Base-by-base conservation (phyloP, 1,140 invertebrate genomes). In the Heliconius himera region DNA sequence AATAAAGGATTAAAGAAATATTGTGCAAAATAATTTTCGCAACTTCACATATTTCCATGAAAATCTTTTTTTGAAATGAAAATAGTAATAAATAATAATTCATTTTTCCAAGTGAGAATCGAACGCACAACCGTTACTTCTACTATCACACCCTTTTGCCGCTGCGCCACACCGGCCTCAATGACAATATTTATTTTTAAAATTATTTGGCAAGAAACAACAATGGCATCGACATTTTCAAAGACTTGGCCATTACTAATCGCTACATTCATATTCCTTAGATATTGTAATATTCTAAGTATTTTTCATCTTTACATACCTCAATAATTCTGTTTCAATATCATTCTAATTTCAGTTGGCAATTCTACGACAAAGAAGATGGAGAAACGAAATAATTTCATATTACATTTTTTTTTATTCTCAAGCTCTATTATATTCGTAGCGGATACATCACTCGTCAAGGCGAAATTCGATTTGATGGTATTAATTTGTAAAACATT, bases 381-480 rank as follows among this genome's bases (percentile, higher is more conserved):
- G 74, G 13, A 76, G 60, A 76, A 76, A 76, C n/a, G 56, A 18
- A 36, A 76, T 76, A 66, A 66, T 66, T 66, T 66, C 9, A 29
- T 66, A 29, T 66, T 66, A 66, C 11, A 16, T 74, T 66, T 36
- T 26, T 75, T 76, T 76, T 49, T n/a, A 76, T 76, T 49, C 56
- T 36, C 26, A 18, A 13, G 26, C 38, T 16, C 36, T 22, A 20
- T 75, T 22, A 56, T 26, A 38, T 60, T 75, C 20, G 13, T 75
- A 60, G 74, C 74, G 38, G 56, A 76, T 76, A 66, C 60, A 66
- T 76, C 56, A 70, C 56, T 70, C 56, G 74, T 70, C 56, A 66
- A 76, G 41, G 56, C 20, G 41, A 70, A 70, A 76, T 76, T 33
- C 22, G 26, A 66, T 70, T 76, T 66, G 54, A 70, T 41, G 36